Conservation (phyloP, 1,140 invertebrate genomes). For the Tachypleus tridentatus region DNA sequence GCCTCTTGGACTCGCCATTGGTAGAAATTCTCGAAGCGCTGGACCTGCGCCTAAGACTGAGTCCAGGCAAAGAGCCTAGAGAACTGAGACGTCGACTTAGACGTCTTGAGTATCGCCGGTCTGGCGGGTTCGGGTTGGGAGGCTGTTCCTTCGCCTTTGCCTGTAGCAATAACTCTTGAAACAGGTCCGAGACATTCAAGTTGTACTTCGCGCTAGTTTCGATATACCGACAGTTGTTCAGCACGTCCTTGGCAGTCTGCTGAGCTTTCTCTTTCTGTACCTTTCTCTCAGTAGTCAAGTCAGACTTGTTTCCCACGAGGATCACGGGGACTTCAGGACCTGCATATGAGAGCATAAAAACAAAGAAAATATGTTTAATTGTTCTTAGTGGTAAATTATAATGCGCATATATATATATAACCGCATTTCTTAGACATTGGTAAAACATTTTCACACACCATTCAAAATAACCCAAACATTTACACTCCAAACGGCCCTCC, state of each 20-base stretch:
- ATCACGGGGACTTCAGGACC: constrained; percentile 53
- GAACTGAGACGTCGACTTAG: neutral
- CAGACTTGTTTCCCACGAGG: constrained; percentile 66
- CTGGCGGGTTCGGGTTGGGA: neutral
- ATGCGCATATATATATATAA: too few relatives aligned
- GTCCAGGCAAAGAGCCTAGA: constrained; percentile 8
- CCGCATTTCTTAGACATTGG: too few relatives aligned
- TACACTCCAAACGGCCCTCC: too few relatives aligned
- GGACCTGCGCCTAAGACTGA: neutral
- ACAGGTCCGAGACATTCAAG: constrained; percentile 25
- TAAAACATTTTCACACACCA: too few relatives aligned
- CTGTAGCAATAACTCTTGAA: constrained; percentile 22
- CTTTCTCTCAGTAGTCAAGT: constrained; percentile 60
- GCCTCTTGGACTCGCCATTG: neutral
- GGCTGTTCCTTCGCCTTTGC: neutral
- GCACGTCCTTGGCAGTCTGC: constrained; percentile 22
- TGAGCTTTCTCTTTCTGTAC: constrained; percentile 55
- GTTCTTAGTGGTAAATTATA: too few relatives aligned
- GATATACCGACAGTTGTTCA: constrained; percentile 24
- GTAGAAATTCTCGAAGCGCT: neutral
- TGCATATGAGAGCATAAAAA: neutral
- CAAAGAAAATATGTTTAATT: too few relatives aligned
- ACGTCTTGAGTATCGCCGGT: neutral
- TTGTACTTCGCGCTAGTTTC: constrained; percentile 28
- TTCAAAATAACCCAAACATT: too few relatives aligned